Evolutionary conservation across 2,113 vertebrate species (phyloP), one percentile per base, ranked within the genome.

Genomic region (Datnioides undecimradiatus): DNA sequence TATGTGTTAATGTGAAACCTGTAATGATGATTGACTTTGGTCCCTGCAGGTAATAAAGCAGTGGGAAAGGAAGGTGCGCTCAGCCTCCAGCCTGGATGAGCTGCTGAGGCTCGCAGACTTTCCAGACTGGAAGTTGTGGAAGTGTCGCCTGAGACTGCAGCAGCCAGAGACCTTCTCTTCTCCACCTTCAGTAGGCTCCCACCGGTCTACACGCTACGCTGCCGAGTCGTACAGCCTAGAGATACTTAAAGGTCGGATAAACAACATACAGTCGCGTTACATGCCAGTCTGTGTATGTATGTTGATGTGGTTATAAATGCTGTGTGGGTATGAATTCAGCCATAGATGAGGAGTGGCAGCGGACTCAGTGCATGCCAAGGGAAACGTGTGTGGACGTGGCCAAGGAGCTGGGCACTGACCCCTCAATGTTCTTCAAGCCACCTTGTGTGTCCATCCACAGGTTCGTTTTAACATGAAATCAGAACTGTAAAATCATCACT

Each of bases 301-400:
- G 36, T 27, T 38, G 14, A n/a, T 25, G 45, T 34, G 13, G 5
- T 36, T 49, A 2, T 60, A 16, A 76, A 29, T 19, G 12, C 14
- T 60, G 12, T 40, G 8, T 66, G 13, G 59, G 33, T 82, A 23
- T 6, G n/a, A 27, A 14, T 76, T 21, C 76, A 99, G 98, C 97
- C 76, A 97, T 99, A 84, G 98, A 98, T 52, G 97, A 99, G 36
- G 98, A 99, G 87, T 99, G 98, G 98, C 97, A 97, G 90, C 94
- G 95, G 80, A 99, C 97, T 13, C 98, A 98, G 86, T 99, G 98
- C 25, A 96, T 95, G 91, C 98, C 98, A 33, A 93, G 98, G 87
- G 98, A 99, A 93, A 97, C 96, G 0, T 99, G 96, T 0, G 95
- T 99, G 6, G 97, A 99, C 60, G 96, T 99, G 55, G 97, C 97